Base-by-base conservation (phyloP, 2,113 vertebrate genomes). In the Phyllostomus discolor region DNA sequence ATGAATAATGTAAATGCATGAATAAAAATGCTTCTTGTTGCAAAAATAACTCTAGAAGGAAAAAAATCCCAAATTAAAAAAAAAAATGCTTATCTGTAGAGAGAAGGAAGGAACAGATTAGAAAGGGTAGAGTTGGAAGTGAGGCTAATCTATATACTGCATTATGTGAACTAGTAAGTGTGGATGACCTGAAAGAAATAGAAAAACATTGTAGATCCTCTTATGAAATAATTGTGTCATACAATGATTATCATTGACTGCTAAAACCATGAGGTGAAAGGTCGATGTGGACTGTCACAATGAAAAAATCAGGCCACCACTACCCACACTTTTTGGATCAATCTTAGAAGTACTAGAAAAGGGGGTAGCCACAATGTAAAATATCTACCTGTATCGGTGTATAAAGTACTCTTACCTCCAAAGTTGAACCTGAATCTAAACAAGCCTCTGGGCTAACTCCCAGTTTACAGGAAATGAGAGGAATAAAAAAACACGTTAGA, bases 151-250 rank as follows among this genome's bases (percentile, higher is more conserved):
- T 52, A 57, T 84, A 88, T 76, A 91, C 20, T 50, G 9, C 6
- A 66, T 86, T 83, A 43, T 84, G 22, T 84, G 35, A 83, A 46
- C 83, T 95, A 81, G 31, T 59, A 81, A 41, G 4, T 81, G 4
- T 81, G 64, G 12, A 76, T 5, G 16, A 31, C 87, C 57, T 89
- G 48, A 86, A 54, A 94, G 48, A 97, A 91, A 92, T 80, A 95
- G 76, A 81, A 95, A 94, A 95, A 75, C 72, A 95, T 89, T 90
- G 91, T 88, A 70, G 33, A 96, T 93, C 54, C 31, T 95, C 48
- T 76, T 64, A 73, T 57, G 92, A 95, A 96, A 87, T 76, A 91
- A 59, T 17, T 57, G 28, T 64, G 28, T 83, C 83, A 87, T 69
- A 15, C n/a, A 92, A 72, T 35, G 76, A 41, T 48, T 54, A 72